Conservation (phyloP, 2,888 invertebrate genomes). For the Pachydiplax longipennis region DNA sequence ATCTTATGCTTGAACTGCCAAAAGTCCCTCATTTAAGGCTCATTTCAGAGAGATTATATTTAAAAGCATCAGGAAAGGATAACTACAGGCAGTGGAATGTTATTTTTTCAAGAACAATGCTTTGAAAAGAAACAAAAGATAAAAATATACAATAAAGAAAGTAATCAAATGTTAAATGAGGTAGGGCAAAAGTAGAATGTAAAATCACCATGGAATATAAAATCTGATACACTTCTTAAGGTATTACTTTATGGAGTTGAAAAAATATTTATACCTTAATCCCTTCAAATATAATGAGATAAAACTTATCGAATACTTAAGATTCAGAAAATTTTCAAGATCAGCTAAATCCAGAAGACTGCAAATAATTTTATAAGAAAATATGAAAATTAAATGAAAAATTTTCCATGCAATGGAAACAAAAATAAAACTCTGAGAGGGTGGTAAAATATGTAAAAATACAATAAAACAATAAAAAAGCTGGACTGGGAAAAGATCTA, state of each 20-base stretch:
- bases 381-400: neutral
- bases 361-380: too few relatives aligned
- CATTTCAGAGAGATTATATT: neutral
- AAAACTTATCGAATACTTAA: too few relatives aligned
- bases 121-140: neutral
- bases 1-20: neutral
- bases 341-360: too few relatives aligned
- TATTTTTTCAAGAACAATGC: neutral
- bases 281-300: too few relatives aligned
- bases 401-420: neutral
- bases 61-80: neutral
- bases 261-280: too few relatives aligned
- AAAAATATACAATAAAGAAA: neutral
- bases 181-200: neutral
- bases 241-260: too few relatives aligned
- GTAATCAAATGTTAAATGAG: neutral
- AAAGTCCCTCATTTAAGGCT: neutral
- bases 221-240: neutral
- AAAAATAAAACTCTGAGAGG: neutral
- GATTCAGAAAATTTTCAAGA: too few relatives aligned
- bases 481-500: constrained; percentile 1
- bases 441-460: neutral
- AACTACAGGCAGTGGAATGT: constrained; percentile 21
- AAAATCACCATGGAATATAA: neutral
- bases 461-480: constrained; percentile 8